Evolutionary conservation across 2,888 invertebrate genomes (phyloP).

Genomic region (Lasioglossum leucozonium): DNA sequence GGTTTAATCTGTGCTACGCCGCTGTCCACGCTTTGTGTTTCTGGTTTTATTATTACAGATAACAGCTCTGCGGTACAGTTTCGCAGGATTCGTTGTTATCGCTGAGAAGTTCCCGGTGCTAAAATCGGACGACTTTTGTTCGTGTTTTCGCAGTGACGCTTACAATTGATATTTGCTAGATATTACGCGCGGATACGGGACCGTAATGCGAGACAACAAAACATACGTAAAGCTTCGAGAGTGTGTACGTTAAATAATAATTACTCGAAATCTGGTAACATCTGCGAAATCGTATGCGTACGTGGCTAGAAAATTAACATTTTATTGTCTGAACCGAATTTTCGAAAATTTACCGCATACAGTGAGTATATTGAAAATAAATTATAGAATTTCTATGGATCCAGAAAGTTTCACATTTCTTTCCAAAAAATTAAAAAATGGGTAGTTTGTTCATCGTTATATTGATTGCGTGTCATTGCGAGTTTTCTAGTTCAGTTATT

Average conservation of each 20-base stretch:
- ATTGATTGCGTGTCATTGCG: no score
- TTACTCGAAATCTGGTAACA: background rate
- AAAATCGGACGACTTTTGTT: constrained; percentile 23
- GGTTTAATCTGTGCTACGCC: constrained; percentile 14
- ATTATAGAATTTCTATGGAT: background rate
- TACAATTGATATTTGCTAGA: background rate
- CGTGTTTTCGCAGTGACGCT: background rate
- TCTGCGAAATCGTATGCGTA: background rate
- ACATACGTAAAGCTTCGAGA: background rate
- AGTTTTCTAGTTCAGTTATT: background rate
- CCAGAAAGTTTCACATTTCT: background rate
- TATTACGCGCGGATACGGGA: background rate
- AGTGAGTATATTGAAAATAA: background rate
- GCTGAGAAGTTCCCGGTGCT: constrained; percentile 15
- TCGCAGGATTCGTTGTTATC: constrained; percentile 36
- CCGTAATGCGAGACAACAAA: background rate
- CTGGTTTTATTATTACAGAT: constrained; percentile 37
- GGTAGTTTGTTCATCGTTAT: background rate
- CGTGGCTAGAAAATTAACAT: background rate
- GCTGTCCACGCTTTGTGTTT: constrained; percentile 11
- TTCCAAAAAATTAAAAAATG: background rate
- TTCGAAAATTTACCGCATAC: no score
- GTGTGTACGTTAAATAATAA: background rate
- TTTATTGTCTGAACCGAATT: background rate
- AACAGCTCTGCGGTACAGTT: constrained; percentile 17